Base-by-base conservation (phyloP, 1,140 invertebrate species). In the Penaeus chinensis region DNA sequence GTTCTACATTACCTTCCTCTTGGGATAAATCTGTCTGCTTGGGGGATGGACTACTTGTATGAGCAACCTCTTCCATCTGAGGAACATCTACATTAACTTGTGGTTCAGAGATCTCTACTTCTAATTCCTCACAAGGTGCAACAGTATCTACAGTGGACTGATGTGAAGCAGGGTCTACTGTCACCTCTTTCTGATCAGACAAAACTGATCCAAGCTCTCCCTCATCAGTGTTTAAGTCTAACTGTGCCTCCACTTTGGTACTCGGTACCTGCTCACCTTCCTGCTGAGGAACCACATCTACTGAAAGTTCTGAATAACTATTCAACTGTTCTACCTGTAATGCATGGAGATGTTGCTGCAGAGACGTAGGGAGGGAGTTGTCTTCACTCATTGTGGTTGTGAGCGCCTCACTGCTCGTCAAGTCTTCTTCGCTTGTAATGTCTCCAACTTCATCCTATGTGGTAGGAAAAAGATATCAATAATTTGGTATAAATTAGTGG, bases 351-450 rank as follows among this genome's bases (percentile, higher is more conserved):
- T 89, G 89, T 18, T 62, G 79, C 37, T 66, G 82, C 27, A 87
- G 84, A 16, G 89, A 83, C 2, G 89, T 84, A 42, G 85, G 85
- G 47, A 89, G 89, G 22, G 89, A 89, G 19, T 76, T 87, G 69
- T 89, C 89, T 42, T 89, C 89, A 63, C 83, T 89, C 32, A 89
- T 69, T 4, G 89, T 89, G 24, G 89, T 74, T 20, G 89, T 89
- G 32, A 87, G 83, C 16, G 66, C 84, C 71, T 89, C 89, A 54
- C 89, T 89, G 71, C 84, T 87, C n/a, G 76, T 61, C 18, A 85
- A 82, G 20, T 87, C 89, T 78, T 89, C 89, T 16, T 89, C 89
- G 16, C 85, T 87, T 19, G 81, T 87, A n/a, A 87, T 79, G 37
- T 80, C 79, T 84, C 85, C 85, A 80, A 87, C 89, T 83, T 89